These are phyloP conservation scores for Chromis chromis DNA, from an alignment of 2,797 vertebrate genomes.

Conservation along the genomic window DNA sequence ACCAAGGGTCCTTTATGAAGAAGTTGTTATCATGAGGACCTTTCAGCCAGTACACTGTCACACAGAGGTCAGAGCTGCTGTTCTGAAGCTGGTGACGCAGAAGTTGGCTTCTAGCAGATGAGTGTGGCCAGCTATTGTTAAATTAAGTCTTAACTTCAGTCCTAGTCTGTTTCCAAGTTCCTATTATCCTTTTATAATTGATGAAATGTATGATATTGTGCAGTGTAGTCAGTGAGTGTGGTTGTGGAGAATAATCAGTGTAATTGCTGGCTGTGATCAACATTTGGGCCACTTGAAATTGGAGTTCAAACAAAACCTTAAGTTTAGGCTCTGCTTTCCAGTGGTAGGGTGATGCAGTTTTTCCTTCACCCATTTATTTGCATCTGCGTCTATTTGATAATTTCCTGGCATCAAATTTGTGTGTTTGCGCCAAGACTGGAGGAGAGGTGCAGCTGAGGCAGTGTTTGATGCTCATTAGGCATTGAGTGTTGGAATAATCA, in stretches of 20 bases:
- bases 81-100: slow-evolving; percentile 49
- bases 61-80: slow-evolving; percentile 40
- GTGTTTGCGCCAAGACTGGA: background rate
- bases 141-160: slow-evolving; percentile 17
- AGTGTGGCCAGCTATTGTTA: slow-evolving; percentile 24
- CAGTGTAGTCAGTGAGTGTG: background rate
- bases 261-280: background rate
- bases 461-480: background rate
- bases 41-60: slow-evolving; percentile 19
- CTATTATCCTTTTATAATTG: background rate
- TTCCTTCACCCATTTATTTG: background rate
- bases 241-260: background rate
- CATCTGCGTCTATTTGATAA: background rate
- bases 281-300: background rate
- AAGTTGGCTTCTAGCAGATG: slow-evolving; percentile 25
- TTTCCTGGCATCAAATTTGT: background rate
- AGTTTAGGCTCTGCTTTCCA: background rate
- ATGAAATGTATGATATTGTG: background rate
- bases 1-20: slow-evolving; percentile 21
- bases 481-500: background rate
- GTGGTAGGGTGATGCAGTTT: background rate
- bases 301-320: background rate
- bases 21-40: slow-evolving; percentile 39
- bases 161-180: background rate
- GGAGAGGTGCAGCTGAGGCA: background rate